These are phyloP conservation scores for Oryctes rhinoceros DNA, from an alignment of 1,140 invertebrate genomes.

Conservation along the genomic window DNA sequence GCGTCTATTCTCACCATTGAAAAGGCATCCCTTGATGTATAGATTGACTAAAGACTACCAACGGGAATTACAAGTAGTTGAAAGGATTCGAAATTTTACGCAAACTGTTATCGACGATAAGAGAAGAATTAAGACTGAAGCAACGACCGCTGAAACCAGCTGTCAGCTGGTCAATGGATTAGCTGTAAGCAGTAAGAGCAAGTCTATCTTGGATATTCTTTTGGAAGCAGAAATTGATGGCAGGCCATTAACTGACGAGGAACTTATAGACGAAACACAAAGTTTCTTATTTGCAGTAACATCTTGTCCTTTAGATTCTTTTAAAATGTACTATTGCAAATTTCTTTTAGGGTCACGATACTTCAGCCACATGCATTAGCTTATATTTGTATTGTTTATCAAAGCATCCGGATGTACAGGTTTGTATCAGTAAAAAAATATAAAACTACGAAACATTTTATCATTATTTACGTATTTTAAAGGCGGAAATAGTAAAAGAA, in stretches of 20 bases:
- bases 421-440: not conserved
- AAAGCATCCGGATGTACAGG: slow-evolving; percentile 5
- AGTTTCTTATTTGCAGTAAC: slow-evolving; percentile 17
- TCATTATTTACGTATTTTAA: not conserved
- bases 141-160: too few species aligned
- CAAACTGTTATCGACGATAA: not conserved
- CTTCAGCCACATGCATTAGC: not conserved
- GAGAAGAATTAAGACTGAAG: not conserved
- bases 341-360: not conserved
- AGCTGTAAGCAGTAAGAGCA: not conserved
- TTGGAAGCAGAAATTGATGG: slow-evolving; percentile 6
- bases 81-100: not conserved
- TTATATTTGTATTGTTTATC: not conserved
- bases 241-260: not conserved
- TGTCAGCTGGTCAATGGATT: too few species aligned
- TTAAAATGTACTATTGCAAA: not conserved
- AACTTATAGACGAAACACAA: slow-evolving; percentile 1
- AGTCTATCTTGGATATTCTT: not conserved
- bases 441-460: too few species aligned
- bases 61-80: not conserved
- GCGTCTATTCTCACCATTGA: not conserved
- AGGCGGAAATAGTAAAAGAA: slow-evolving; percentile 48
- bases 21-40: not conserved
- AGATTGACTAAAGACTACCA: not conserved
- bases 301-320: not conserved